phyloP scores from a whole-genome alignment of 2,113 vertebrate species.

The Dasyornis broadbenti region DNA sequence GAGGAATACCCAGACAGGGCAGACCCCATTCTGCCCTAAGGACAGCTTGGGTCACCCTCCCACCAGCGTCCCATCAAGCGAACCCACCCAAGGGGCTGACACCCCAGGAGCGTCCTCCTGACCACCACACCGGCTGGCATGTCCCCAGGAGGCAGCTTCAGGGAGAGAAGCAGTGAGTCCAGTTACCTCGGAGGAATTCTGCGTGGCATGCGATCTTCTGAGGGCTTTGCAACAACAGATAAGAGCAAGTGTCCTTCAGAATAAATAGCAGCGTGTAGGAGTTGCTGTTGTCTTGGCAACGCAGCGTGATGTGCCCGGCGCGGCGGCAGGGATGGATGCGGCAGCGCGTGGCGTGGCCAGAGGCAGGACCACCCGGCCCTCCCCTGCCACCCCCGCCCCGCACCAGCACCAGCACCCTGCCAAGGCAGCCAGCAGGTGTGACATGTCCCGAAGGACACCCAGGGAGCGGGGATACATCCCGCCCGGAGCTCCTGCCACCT shows the following conservation, averaged over 20 bases:
- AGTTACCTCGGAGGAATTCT: background rate
- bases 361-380: background rate
- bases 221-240: slow-evolving; percentile 44
- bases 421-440: fast-evolving
- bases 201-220: background rate
- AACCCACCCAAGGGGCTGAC: background rate
- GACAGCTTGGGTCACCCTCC: background rate
- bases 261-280: slow-evolving; percentile 66
- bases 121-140: background rate
- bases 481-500: background rate
- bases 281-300: slow-evolving; percentile 73
- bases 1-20: background rate
- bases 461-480: fast-evolving
- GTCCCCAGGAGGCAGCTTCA: background rate
- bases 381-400: background rate
- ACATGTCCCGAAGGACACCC: background rate
- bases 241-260: slow-evolving; percentile 60
- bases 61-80: fast-evolving
- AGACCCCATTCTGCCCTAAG: background rate
- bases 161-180: background rate
- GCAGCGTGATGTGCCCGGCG: slow-evolving; percentile 30
- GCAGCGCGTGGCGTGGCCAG: background rate
- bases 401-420: background rate
- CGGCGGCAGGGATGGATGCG: slow-evolving; percentile 5
- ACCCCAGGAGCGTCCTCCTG: background rate